phyloP scores from a whole-genome alignment of 2,113 vertebrate species.

The Eolophus roseicapilla region DNA sequence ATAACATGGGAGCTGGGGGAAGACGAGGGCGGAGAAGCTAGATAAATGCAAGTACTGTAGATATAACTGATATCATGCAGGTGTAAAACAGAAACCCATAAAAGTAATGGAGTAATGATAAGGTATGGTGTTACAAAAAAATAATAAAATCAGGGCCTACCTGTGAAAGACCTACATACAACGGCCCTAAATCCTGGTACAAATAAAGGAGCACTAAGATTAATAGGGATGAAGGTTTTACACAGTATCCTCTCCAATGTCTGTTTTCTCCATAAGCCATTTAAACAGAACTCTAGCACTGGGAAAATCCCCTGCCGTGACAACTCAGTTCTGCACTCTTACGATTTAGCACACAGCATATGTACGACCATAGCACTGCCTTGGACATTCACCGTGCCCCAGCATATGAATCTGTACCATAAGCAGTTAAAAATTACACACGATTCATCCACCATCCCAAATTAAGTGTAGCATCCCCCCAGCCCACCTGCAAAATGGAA shows the following conservation, averaged over 20 bases:
- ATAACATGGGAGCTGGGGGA: not conserved
- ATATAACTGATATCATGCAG: not conserved
- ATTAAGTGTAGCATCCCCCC: not conserved
- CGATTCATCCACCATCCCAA: not conserved
- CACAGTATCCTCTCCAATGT: not conserved
- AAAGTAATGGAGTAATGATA: not conserved
- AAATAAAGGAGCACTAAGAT: not conserved
- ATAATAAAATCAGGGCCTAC: not conserved
- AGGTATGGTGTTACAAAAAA: not conserved
- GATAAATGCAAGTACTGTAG: not conserved
- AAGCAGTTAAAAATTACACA: not conserved
- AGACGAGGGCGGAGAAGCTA: not conserved
- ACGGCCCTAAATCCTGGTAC: not conserved
- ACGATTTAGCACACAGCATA: not conserved
- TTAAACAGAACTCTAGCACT: not conserved
- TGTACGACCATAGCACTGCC: rapidly evolving
- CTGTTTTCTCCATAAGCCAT: not conserved
- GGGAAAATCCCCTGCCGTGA: not conserved
- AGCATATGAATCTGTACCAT: not conserved
- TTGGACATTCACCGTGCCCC: not conserved
- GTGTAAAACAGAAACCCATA: not conserved
- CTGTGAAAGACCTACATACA: not conserved
- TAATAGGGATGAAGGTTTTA: not conserved
- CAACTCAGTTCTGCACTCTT: not conserved
- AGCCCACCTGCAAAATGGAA: not conserved